These are phyloP conservation scores for Linnaemya tessellans DNA, from an alignment of 2,888 invertebrate genomes.

Conservation along the genomic window DNA sequence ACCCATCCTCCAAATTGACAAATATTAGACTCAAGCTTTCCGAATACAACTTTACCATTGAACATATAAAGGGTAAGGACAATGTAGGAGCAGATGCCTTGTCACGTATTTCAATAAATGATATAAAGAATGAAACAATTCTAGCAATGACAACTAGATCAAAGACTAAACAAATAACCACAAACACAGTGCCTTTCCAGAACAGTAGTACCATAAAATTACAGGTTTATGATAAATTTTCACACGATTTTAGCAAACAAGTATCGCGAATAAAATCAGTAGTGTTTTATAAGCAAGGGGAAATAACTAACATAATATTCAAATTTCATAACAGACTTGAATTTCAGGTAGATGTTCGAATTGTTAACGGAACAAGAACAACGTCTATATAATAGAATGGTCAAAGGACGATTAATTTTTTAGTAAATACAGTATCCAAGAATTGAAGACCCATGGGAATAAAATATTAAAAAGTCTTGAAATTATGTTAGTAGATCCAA, in stretches of 20 bases:
- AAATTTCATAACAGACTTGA: conserved; percentile 37
- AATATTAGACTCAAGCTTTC: no score
- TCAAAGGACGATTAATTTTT: conserved; percentile 45
- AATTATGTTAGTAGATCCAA: conserved; percentile 31
- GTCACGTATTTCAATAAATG: not conserved
- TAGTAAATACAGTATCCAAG: not conserved
- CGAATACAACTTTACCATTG: no score
- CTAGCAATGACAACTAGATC: not conserved
- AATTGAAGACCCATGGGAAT: conserved; percentile 37
- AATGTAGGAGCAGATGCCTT: no score
- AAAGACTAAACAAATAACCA: not conserved
- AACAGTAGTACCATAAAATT: not conserved
- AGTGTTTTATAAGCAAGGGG: not conserved
- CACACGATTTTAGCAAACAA: no score
- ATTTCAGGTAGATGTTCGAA: not conserved
- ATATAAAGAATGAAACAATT: not conserved
- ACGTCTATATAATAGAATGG: conserved; percentile 20
- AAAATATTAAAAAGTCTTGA: conserved; percentile 27
- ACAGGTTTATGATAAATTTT: not conserved
- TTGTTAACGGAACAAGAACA: conserved; percentile 58
- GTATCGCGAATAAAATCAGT: conserved; percentile 3
- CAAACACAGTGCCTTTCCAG: not conserved
- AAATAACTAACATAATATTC: conserved; percentile 8
- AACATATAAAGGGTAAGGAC: no score
- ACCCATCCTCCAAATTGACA: no score